Conservation (phyloP, 2,113 vertebrate species). For the Delphinus delphis region DNA sequence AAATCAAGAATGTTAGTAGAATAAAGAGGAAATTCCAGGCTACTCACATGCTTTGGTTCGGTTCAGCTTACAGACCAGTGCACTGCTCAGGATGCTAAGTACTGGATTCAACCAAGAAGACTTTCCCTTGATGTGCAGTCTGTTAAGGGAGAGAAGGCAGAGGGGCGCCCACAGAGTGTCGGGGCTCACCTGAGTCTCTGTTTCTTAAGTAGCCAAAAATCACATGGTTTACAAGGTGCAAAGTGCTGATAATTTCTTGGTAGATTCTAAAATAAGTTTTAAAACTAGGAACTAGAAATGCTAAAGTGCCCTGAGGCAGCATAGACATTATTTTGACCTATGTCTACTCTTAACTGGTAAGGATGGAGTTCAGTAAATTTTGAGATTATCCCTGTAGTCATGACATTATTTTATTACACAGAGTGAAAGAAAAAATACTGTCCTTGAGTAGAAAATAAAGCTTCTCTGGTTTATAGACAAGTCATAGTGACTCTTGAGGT, state of each 20-base stretch:
- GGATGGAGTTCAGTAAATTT: not conserved
- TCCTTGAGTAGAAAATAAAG: constrained; percentile 45
- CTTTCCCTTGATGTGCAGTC: not conserved
- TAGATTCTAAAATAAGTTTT: constrained; percentile 17
- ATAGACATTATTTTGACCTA: not conserved
- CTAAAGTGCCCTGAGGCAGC: not conserved
- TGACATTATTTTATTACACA: not conserved
- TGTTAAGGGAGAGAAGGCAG: not conserved
- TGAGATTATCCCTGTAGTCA: constrained; percentile 1
- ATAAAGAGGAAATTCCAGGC: not conserved
- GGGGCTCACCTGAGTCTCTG: not conserved
- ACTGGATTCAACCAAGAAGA: not conserved
- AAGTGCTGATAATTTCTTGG: not conserved
- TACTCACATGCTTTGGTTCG: not conserved
- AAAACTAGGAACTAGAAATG: not conserved
- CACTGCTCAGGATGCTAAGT: not conserved
- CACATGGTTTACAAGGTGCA: not conserved
- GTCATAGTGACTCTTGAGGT: not conserved
- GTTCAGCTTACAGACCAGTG: not conserved
- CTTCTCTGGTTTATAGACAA: not conserved
- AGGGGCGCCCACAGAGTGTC: not conserved
- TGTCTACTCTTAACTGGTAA: not conserved
- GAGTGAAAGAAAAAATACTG: not conserved
- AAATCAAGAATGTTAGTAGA: not conserved
- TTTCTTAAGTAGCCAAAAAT: not conserved